A percentile compares a stretch with the other conserved stretches of the same genome.
These are phyloP conservation scores for Drosophila mulleri DNA, from an alignment of 2,888 invertebrate genomes.

Conservation along the genomic window DNA sequence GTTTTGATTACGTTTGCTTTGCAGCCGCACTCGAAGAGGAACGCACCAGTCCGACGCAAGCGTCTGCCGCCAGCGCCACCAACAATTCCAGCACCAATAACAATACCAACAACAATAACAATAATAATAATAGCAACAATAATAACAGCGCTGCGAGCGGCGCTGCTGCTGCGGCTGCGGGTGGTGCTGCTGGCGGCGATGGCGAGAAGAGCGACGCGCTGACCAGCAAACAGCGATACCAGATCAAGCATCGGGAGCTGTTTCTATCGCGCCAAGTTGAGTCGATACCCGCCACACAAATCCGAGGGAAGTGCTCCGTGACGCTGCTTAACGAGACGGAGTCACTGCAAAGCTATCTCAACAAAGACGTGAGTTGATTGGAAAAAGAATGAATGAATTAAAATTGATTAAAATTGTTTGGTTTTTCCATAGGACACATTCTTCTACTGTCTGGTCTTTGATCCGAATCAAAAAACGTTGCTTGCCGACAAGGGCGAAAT, in stretches of 20 bases:
- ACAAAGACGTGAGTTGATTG: constrained; percentile 92
- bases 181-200: constrained; percentile 60
- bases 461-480: constrained; percentile 99
- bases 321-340: constrained; percentile 99
- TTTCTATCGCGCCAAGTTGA: constrained; percentile 99
- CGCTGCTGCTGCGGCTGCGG: constrained; percentile 81
- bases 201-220: constrained; percentile 87
- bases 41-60: constrained; percentile 85
- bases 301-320: constrained; percentile 99
- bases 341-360: constrained; percentile 97
- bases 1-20: constrained; percentile 46
- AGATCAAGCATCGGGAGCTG: constrained; percentile 98
- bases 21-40: constrained; percentile 90
- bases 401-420: no score
- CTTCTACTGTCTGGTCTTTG: constrained; percentile 99
- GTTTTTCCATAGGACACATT: constrained; percentile 93
- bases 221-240: constrained; percentile 95
- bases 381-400: background rate
- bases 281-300: constrained; percentile 99
- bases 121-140: constrained; percentile 38
- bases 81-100: constrained; percentile 60
- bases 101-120: constrained; percentile 45
- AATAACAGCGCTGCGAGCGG: constrained; percentile 42
- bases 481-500: constrained; percentile 99
- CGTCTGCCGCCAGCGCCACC: constrained; percentile 50